Conservation (phyloP, 2,888 invertebrate species). For the Sarcophaga subvicina region DNA sequence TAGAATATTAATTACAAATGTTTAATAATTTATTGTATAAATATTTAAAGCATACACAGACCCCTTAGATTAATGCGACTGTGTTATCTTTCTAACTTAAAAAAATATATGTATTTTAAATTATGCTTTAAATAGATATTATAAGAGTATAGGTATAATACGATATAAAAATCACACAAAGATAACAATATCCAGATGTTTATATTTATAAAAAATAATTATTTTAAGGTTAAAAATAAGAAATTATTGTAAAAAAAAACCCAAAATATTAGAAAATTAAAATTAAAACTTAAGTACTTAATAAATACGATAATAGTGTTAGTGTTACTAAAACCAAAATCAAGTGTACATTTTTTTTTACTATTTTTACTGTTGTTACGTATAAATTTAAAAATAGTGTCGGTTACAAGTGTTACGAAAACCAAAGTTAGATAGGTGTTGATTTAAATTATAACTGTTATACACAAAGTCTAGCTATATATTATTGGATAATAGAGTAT, state of each 20-base stretch:
- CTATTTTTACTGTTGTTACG: background rate
- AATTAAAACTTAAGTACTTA: too few species aligned
- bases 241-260: background rate
- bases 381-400: background rate
- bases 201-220: background rate
- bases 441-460: background rate
- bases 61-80: background rate
- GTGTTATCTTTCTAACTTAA: background rate
- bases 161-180: slow-evolving; percentile 11
- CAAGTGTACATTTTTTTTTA: background rate
- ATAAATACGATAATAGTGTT: background rate
- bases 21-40: background rate
- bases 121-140: background rate
- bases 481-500: background rate
- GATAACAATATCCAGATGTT: slow-evolving; percentile 37
- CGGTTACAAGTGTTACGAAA: background rate
- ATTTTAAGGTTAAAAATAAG: background rate
- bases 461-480: background rate
- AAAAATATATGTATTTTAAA: background rate
- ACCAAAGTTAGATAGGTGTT: background rate
- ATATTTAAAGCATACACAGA: slow-evolving; percentile 16
- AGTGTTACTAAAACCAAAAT: slow-evolving; percentile 29
- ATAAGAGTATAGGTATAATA: background rate
- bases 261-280: too few species aligned
- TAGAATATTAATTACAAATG: background rate